phyloP scores from a whole-genome alignment of 2,797 vertebrate genomes.

The Sebastes reedi region DNA sequence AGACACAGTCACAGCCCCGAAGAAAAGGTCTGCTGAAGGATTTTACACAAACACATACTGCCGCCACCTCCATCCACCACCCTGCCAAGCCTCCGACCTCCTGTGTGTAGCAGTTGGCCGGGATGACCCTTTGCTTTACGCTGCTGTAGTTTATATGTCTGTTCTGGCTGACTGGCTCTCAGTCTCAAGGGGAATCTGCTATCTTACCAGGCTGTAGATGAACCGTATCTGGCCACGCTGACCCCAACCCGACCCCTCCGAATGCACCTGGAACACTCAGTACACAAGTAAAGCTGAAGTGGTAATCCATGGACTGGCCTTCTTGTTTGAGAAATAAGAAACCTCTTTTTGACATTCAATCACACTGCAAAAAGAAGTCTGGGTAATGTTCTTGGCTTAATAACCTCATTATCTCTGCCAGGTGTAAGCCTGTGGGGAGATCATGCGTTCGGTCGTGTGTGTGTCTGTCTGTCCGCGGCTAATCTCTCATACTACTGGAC shows the following conservation, averaged over 20 bases:
- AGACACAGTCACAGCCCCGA: background rate
- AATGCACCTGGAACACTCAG: slow-evolving; percentile 12
- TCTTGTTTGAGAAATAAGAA: background rate
- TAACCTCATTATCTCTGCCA: background rate
- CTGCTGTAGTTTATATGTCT: slow-evolving; percentile 71
- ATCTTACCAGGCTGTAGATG: slow-evolving; percentile 60
- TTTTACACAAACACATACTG: slow-evolving; percentile 5
- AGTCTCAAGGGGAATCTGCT: slow-evolving; percentile 62
- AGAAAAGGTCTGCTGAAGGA: slow-evolving; percentile 33
- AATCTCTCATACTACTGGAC: background rate
- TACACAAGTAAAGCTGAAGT: slow-evolving; percentile 2
- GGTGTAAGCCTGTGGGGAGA: background rate
- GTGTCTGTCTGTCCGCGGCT: background rate
- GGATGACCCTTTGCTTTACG: slow-evolving; percentile 69
- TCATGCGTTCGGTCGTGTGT: background rate
- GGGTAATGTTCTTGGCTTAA: background rate
- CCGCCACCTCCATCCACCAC: slow-evolving; percentile 26
- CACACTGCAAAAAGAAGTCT: background rate
- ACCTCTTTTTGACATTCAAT: background rate
- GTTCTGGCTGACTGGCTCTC: slow-evolving; percentile 53
- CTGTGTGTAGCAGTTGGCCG: slow-evolving; percentile 52
- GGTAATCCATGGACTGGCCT: background rate
- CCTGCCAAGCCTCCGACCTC: slow-evolving; percentile 48
- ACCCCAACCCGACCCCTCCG: slow-evolving; percentile 42
- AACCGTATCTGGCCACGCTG: slow-evolving; percentile 37